phyloP scores from a whole-genome alignment of 2,888 invertebrate genomes.

The Meteorus cinctellus region DNA sequence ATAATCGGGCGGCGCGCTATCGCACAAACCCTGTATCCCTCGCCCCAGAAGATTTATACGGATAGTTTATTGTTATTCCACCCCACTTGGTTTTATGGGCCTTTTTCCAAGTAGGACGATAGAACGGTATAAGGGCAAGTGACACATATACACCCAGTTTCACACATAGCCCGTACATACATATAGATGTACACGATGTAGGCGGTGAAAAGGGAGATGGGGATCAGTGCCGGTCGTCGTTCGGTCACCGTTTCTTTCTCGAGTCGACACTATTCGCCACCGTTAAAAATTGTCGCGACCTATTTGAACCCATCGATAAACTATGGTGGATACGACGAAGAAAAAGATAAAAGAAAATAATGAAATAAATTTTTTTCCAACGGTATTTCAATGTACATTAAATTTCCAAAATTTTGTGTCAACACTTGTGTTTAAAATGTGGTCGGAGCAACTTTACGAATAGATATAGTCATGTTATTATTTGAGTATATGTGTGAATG shows the following conservation, averaged over 20 bases:
- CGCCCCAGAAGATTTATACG: slow-evolving; percentile 64
- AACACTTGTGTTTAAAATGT: not conserved
- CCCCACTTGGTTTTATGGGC: slow-evolving; percentile 69
- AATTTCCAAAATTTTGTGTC: not conserved
- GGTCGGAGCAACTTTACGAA: not conserved
- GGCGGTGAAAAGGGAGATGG: slow-evolving; percentile 27
- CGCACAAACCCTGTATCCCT: slow-evolving; percentile 61
- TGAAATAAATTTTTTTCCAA: slow-evolving; percentile 15
- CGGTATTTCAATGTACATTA: not conserved
- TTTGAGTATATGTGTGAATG: not conserved
- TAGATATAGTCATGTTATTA: not conserved
- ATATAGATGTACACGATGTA: not conserved
- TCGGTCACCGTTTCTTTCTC: slow-evolving; percentile 56
- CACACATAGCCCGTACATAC: not conserved
- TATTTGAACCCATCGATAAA: slow-evolving; percentile 49
- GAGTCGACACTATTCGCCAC: slow-evolving; percentile 52
- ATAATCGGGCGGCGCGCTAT: slow-evolving; percentile 67
- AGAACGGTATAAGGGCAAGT: slow-evolving; percentile 14
- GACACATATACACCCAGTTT: not conserved
- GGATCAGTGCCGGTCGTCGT: slow-evolving; percentile 46
- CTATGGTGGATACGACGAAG: slow-evolving; percentile 41
- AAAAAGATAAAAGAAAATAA: slow-evolving; percentile 39
- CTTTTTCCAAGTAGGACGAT: slow-evolving; percentile 54
- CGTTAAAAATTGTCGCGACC: slow-evolving; percentile 53
- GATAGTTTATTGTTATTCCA: slow-evolving; percentile 70